Evolutionary conservation across 2,797 vertebrate genomes (phyloP).

Genomic region (Hylomyscus alleni): DNA sequence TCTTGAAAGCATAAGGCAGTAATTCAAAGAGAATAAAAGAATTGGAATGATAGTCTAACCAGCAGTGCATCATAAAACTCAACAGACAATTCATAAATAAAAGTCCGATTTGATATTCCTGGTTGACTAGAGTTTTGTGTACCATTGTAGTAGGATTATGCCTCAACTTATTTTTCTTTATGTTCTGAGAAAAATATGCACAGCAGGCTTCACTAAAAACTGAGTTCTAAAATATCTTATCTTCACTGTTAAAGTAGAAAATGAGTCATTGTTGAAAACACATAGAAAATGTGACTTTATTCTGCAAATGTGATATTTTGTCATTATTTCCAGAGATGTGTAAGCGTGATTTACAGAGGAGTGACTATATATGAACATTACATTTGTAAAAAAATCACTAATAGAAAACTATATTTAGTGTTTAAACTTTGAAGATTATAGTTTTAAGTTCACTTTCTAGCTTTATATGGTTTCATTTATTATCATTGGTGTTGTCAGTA

Average conservation of each 20-base stretch:
- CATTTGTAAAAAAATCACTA: background rate
- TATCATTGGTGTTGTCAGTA: background rate
- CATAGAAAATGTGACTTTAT: background rate
- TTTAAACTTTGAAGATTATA: background rate
- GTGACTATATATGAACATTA: background rate
- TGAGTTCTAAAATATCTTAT: background rate
- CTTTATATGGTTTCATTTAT: background rate
- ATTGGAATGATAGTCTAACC: background rate
- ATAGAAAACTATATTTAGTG: background rate
- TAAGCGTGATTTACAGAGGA: background rate
- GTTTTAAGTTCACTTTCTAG: background rate
- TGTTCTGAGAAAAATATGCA: background rate
- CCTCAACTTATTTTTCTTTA: background rate
- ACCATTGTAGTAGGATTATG: background rate
- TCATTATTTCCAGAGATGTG: background rate
- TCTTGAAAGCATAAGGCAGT: background rate
- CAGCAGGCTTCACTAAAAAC: background rate
- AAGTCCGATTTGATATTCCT: background rate
- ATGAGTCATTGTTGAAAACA: background rate
- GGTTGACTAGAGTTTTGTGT: background rate
- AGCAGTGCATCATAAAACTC: background rate
- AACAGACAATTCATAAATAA: background rate
- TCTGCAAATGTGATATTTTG: slow-evolving; percentile 6
- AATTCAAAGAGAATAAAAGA: background rate
- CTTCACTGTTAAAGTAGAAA: slow-evolving; percentile 5